Base-by-base conservation (phyloP, 2,888 invertebrate species). In the Acholoe squamosa region DNA sequence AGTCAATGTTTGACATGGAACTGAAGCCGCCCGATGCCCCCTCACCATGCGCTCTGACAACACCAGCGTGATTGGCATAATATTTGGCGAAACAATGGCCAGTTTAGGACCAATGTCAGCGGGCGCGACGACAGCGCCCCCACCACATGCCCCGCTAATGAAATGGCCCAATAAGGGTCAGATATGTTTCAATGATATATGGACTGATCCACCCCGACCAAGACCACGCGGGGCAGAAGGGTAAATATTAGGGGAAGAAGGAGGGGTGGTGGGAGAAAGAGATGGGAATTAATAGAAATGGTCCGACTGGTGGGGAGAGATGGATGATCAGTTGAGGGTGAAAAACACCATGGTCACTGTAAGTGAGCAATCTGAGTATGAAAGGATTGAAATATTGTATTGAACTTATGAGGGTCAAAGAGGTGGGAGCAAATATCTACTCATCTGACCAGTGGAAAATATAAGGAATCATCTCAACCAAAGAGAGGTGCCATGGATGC, bases 161-260 rank as follows among this genome's bases (percentile, higher is more conserved):
- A 71, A 71, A 71, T 28, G 28, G 25, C 28, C 71, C 71, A 71
- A 71, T 28, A 71, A n/a, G 28, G 28, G 31, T 14, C 71, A 28
- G 71, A 71, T 71, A 71, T 71, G 71, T 71, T 71, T 71, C 71
- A 71, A 71, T 71, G 28, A 71, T 71, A 71, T 28, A 71, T 71
- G 71, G 28, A 71, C 71, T 28, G 71, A 71, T 28, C 71, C 71
- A 14, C 71, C 71, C 28, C 71, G 61, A 19, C 61, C 61, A 3
- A 14, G n/a, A 61, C 19, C n/a, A 61, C 61, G 3, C 12, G 19
- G 61, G 61, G 14, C 61, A n/a, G 61, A 19, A 61, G 61, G 61
- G 61, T n/a, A 61, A 43, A 43, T 43, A 61, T n/a, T 14, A 61
- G 22, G 12, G 61, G n/a, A 19, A 19, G 22, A 7, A 0, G 61